Base-by-base conservation (phyloP, 2,888 invertebrate species). In the Chymomyza amoena region DNA sequence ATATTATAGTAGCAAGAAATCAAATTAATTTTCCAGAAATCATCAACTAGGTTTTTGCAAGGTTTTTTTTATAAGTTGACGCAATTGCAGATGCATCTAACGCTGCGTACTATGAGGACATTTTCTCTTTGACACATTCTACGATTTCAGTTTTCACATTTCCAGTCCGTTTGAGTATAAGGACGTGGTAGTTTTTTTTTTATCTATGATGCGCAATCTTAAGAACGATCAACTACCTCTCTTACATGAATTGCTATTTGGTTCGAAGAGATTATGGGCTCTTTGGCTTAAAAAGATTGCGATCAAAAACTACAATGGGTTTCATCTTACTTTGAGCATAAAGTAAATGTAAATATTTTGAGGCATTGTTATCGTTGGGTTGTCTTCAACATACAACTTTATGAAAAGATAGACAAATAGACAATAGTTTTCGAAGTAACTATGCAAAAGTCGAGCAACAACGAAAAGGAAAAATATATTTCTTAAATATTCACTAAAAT, bases 131-230 rank as follows among this genome's bases (percentile, higher is more conserved):
- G 25, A 25, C 25, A 25, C 25, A 4, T 25, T 4, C 25, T 25
- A 25, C 25, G 32, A 9, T 32, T 32, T 32, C 0, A 7, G 1
- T 32, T 5, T 32, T 7, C 32, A 32, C 32, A 9, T 32, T 32
- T 32, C 32, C 9, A 32, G 6, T 32, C 9, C 7, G 32, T 32
- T 9, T 32, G 0, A 32, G 25, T 25, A 25, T 25, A 4, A 25
- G 4, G 25, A 25, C 25, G 25, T 25, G 25, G 25, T 25, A 25
- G 25, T 2, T 25, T 0, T 25, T 25, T 28, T 57, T 18, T 72
- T 83, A 87, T 84, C 85, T 73, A 6, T 50, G 39, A 65, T 75
- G 73, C 69, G 81, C 73, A 73, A 84, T 87, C 88, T 84, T 60
- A 68, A 59, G 66, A 69, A 45, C 39, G 2, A 67, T 15, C 28